phyloP scores from a whole-genome alignment of 2,888 invertebrate species.

The Cosmorhoe ocellata region DNA sequence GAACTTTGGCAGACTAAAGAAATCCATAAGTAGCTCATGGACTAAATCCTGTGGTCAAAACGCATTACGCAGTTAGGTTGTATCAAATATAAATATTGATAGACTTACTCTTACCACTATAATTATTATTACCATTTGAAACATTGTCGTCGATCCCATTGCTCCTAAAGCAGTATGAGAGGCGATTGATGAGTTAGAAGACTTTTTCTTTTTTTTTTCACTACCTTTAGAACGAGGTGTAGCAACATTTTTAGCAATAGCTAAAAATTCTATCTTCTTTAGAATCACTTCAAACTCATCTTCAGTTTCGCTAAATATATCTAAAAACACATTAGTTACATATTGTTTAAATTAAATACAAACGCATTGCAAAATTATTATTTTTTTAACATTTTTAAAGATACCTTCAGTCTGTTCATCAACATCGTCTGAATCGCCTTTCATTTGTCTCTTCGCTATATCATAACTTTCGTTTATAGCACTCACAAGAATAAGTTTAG shows the following conservation, averaged over 20 bases:
- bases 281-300: conserved; percentile 60
- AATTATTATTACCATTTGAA: conserved; percentile 54
- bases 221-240: conserved; percentile 64
- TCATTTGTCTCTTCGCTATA: conserved; percentile 37
- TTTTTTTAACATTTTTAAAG: neutral
- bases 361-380: neutral
- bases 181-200: conserved; percentile 49
- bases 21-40: conserved; percentile 61
- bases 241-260: conserved; percentile 49
- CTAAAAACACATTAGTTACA: conserved; percentile 37
- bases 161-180: conserved; percentile 53
- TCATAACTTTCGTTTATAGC: conserved; percentile 62
- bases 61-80: conserved; percentile 6
- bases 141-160: conserved; percentile 64
- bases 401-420: conserved; percentile 52
- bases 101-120: too few relatives aligned
- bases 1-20: conserved; percentile 55
- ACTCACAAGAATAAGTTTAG: conserved; percentile 47
- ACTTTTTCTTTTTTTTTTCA: conserved; percentile 66
- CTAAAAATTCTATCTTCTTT: conserved; percentile 59
- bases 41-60: conserved; percentile 57
- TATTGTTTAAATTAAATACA: neutral
- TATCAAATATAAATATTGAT: neutral
- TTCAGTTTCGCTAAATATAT: conserved; percentile 45
- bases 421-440: conserved; percentile 36